Conservation (phyloP, 2,888 invertebrate species). For the Penaeus monodon region DNA sequence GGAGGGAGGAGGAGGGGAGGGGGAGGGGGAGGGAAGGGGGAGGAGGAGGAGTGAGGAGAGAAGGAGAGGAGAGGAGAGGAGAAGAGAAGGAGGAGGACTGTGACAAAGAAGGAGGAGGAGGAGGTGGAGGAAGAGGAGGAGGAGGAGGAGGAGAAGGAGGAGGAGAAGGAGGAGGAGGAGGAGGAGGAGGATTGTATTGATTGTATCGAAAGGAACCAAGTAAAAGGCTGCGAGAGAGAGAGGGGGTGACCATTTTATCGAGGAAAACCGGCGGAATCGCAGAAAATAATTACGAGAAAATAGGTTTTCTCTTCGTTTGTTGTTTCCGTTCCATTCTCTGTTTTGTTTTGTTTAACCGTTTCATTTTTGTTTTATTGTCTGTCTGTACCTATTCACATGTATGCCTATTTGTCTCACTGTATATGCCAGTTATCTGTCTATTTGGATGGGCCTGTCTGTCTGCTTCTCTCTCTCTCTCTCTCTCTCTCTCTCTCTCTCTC, state of each 20-base stretch:
- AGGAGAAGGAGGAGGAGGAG: neutral
- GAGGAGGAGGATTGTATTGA: neutral
- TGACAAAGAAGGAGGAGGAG: neutral
- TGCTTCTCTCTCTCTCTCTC: conserved; percentile 14
- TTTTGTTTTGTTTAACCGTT: too few species aligned
- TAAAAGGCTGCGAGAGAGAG: neutral
- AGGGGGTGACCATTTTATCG: neutral
- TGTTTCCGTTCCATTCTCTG: neutral
- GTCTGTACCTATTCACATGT: neutral
- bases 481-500: conserved; percentile 22
- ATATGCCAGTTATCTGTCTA: too few species aligned
- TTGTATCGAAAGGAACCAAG: neutral
- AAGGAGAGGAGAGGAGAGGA: neutral
- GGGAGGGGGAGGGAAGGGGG: too few species aligned
- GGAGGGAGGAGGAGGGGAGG: neutral
- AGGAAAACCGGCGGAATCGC: neutral
- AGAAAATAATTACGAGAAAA: neutral
- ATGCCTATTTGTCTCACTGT: too few species aligned
- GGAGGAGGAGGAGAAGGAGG: neutral
- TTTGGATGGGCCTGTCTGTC: too few species aligned
- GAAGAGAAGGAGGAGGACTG: neutral
- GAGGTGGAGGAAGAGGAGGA: neutral
- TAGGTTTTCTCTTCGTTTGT: neutral
- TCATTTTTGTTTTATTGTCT: neutral
- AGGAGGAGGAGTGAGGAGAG: neutral